Evolutionary conservation across 2,888 invertebrate genomes (phyloP), one percentile per base, ranked within the genome.

Genomic region (Bugula neritina): DNA sequence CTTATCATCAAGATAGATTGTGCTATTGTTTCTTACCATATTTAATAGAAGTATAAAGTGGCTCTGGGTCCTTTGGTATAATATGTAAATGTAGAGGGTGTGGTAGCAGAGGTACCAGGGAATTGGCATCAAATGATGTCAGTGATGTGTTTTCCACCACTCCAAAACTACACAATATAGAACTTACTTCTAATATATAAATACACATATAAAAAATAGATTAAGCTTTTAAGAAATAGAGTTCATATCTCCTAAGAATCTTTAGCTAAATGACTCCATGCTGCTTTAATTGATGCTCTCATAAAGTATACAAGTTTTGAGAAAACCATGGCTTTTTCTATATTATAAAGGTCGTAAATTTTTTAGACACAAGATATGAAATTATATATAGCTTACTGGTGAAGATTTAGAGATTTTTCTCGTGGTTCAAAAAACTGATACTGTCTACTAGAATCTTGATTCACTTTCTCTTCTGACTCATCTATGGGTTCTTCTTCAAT

Each of bases 381-480:
- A n/a, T n/a, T n/a, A n/a, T n/a, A n/a, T n/a, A n/a, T n/a, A n/a
- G 31, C 63, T 63, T 31, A 63, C 63, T 63, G 63, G 3, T 63
- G 63, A 13, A 63, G 34, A 10, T 13, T 3, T 43, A 43, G 5
- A 25, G 63, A 31, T 63, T 27, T 5, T n/a, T 57, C 57, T 10
- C 57, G 27, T 31, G 63, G 31, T 63, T 25, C 63, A 63, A 31
- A 63, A 31, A 63, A 63, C 34, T 63, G 63, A 63, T 63, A 63
- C 31, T 63, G 63, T 27, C 63, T 25, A 10, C 10, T 31, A 3
- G 27, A 21, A 31, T 63, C 63, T 27, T 31, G 27, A 13, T 13
- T 31, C n/a, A 10, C 10, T 17, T 13, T 63, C 2, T 13, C 27
- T 17, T 63, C 63, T 31, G 10, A 27, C 29, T 13, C 27, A 3